A percentile compares a stretch with the other conserved stretches of the same genome.
Evolutionary conservation across 2,888 invertebrate species (phyloP).

Genomic region (Calliphora vomitoria): DNA sequence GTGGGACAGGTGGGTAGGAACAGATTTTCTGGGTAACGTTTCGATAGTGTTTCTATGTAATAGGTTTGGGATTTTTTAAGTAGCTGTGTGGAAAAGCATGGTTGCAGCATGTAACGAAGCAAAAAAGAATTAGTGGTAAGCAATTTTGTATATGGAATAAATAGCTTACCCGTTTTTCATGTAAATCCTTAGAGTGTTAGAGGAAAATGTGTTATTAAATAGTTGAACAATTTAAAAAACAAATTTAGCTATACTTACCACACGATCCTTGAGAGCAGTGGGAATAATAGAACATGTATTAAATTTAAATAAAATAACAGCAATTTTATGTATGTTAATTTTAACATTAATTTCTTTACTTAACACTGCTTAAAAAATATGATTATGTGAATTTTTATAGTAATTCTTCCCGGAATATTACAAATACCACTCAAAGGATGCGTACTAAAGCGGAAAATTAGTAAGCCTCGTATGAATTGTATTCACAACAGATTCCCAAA

Average conservation of each 20-base stretch:
- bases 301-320: not conserved
- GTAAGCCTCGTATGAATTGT: too few species aligned
- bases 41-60: conserved; percentile 80
- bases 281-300: not conserved
- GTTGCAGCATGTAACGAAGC: conserved; percentile 28
- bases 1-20: conserved; percentile 82
- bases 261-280: conserved; percentile 81
- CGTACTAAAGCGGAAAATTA: too few species aligned
- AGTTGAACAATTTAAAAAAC: conserved; percentile 77
- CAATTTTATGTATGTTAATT: too few species aligned
- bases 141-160: not conserved
- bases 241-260: conserved; percentile 81
- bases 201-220: conserved; percentile 60
- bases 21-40: conserved; percentile 83
- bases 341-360: too few species aligned
- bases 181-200: conserved; percentile 85
- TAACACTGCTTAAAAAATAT: too few species aligned
- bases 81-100: conserved; percentile 75
- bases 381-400: too few species aligned
- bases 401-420: too few species aligned
- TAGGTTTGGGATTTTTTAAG: conserved; percentile 78
- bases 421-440: too few species aligned
- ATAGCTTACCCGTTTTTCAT: conserved; percentile 82
- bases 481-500: too few species aligned
- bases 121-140: not conserved